Base-by-base conservation (phyloP, 2,888 invertebrate genomes). In the Lasioglossum morio region DNA sequence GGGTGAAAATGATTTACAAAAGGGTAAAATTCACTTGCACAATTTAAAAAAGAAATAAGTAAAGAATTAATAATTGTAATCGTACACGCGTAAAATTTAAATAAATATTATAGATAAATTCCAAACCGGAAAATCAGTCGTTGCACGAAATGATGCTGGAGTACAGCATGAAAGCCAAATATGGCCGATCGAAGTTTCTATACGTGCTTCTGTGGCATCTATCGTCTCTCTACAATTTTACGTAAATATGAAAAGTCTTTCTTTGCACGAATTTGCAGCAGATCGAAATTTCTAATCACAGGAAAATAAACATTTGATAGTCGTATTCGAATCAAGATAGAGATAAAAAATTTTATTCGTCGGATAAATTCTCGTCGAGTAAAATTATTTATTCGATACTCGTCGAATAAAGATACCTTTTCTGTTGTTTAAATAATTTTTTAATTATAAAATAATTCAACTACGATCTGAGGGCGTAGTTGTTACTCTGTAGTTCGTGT, bases 211-310 rank as follows among this genome's bases (percentile, higher is more conserved):
- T 93, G 72, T 75, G 75, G n/a, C 89, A 92, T 40, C 46, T 94
- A 53, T 89, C 92, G 3, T 91, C 93, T 46, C 84, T 92, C 4
- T 93, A 85, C 60, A 94, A 94, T 81, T 94, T 93, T 66, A 93
- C 94, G 94, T 94, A 87, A 92, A 81, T 34, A 46, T 12, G 8
- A 2, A 34, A 34, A 16, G 1, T 16, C 27, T 27, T 53, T n/a
- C n/a, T n/a, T n/a, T n/a, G n/a, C 23, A n/a, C 19, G 53, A 53
- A 53, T 53, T 27, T 30, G 0, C 16, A 60, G 14, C 0, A 60
- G 5, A 30, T 63, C 30, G 2, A 7, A 30, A 63, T 30, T n/a
- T 60, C 16, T 2, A 16, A 63, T 63, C 30, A 2, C 63, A 63
- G 5, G 7, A 30, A 63, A 63, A 30, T 12, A 30, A 30, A 5